Conservation (phyloP, 1,140 invertebrate species). For the Lepidurus apus region DNA sequence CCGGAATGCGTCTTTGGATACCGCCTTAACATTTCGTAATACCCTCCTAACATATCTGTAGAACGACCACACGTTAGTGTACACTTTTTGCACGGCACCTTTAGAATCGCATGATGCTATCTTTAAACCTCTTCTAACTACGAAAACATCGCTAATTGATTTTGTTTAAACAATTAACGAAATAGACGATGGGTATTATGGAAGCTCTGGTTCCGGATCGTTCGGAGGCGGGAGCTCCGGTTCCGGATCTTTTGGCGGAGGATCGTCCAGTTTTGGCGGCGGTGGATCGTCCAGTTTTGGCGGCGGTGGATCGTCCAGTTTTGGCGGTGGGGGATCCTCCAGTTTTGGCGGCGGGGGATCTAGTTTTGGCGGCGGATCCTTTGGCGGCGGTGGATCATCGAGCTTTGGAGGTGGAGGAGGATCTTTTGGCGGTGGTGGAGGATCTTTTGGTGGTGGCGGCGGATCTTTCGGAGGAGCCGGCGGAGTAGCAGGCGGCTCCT, state of each 20-base stretch:
- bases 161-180: not conserved
- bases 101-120: not conserved
- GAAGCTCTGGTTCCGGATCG: not conserved
- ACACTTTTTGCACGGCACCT: not conserved
- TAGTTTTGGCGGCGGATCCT: not conserved
- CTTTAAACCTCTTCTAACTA: not conserved
- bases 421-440: conserved; percentile 25
- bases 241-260: too few species aligned
- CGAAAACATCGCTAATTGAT: not conserved
- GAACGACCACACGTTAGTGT: not conserved
- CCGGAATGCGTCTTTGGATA: not conserved
- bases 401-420: conserved; percentile 35
- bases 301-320: too few species aligned
- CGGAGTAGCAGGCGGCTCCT: not conserved
- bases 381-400: not conserved
- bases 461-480: conserved; percentile 34
- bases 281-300: not conserved
- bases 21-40: not conserved
- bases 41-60: not conserved
- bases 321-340: not conserved
- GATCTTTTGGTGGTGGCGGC: conserved; percentile 31
- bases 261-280: not conserved
- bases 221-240: not conserved
- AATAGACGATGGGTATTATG: not conserved
- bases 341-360: not conserved